Evolutionary conservation across 2,797 vertebrate species (phyloP).

Genomic region (Pseudomugil tenellus): DNA sequence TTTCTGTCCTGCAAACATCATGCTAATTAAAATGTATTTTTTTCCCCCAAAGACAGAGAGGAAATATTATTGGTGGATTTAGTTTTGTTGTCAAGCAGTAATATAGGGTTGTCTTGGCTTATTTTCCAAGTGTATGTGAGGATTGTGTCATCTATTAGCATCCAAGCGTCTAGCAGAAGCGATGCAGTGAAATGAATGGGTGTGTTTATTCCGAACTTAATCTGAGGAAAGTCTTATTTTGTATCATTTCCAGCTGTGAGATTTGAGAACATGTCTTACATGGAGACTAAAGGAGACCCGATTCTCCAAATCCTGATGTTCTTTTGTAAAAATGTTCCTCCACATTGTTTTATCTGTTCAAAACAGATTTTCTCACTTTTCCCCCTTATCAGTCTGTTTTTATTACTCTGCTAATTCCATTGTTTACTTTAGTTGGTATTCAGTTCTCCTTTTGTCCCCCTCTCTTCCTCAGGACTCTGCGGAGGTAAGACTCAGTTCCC

Average conservation of each 20-base stretch:
- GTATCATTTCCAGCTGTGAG: too few species aligned
- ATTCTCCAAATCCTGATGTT: too few species aligned
- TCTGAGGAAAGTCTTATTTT: background rate
- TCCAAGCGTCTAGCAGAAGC: background rate
- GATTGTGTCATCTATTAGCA: background rate
- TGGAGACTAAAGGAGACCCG: background rate
- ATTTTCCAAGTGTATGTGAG: background rate
- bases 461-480: slow-evolving; percentile 47
- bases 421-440: background rate
- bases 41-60: background rate
- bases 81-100: background rate
- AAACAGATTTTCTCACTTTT: background rate
- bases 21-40: background rate
- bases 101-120: background rate
- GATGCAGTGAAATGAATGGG: background rate
- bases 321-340: background rate
- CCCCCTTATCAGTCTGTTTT: background rate
- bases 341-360: background rate
- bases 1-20: too few species aligned
- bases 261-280: background rate
- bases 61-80: too few species aligned
- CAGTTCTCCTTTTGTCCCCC: background rate
- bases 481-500: slow-evolving; percentile 26
- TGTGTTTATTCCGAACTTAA: background rate
- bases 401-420: background rate